phyloP scores from a whole-genome alignment of 2,113 vertebrate genomes.

The Tauraco erythrolophus region DNA sequence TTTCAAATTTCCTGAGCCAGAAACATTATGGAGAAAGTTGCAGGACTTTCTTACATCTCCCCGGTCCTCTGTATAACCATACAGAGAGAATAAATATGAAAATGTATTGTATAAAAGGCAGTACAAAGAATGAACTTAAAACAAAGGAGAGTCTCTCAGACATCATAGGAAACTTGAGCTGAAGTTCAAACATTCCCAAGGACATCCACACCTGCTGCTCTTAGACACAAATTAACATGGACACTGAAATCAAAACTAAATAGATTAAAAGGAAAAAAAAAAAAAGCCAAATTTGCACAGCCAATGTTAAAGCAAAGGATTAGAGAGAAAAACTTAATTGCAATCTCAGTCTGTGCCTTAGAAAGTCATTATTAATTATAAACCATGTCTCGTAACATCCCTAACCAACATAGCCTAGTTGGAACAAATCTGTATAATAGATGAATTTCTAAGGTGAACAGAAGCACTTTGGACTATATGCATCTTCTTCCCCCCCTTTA shows the following conservation, averaged over 20 bases:
- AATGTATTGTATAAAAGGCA: not conserved
- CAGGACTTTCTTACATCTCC: not conserved
- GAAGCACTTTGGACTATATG: not conserved
- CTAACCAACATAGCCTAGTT: not conserved
- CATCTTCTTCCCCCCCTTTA: not conserved
- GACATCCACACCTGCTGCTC: not conserved
- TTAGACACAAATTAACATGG: not conserved
- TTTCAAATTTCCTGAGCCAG: not conserved
- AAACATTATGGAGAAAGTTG: not conserved
- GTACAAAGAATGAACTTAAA: not conserved
- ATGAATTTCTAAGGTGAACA: not conserved
- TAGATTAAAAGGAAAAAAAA: not conserved
- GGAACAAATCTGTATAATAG: not conserved
- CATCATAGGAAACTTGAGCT: not conserved
- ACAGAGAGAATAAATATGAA: not conserved
- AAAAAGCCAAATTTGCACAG: not conserved
- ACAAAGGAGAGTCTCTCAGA: not conserved
- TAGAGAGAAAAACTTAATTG: not conserved
- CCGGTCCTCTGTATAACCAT: not conserved
- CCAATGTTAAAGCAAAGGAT: not conserved
- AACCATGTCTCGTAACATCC: not conserved
- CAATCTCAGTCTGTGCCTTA: not conserved
- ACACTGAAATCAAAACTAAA: not conserved
- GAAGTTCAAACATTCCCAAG: not conserved
- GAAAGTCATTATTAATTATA: not conserved